Percentiles rank a stretch among this genome's conserved stretches.
Conservation (phyloP, 2,888 invertebrate species). For the Fragum fragum region DNA sequence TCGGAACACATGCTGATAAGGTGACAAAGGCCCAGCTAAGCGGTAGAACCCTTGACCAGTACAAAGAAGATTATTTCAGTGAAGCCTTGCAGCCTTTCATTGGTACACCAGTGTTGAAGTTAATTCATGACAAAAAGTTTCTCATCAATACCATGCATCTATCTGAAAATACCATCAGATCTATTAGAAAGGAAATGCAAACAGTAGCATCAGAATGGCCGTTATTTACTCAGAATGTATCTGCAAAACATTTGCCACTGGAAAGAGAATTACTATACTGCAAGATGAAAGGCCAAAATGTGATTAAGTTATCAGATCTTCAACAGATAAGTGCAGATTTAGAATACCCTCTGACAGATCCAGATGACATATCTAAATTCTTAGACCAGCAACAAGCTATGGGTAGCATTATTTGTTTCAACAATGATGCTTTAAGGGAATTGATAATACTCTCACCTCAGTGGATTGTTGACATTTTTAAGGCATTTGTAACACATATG, state of each 20-base stretch:
- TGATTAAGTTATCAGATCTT: not conserved
- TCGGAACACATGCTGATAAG: slow-evolving; percentile 57
- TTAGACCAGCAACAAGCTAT: slow-evolving; percentile 48
- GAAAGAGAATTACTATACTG: not conserved
- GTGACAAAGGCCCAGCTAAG: not conserved
- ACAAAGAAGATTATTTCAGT: slow-evolving; percentile 49
- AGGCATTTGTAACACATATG: slow-evolving; percentile 43
- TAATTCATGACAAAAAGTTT: slow-evolving; percentile 4
- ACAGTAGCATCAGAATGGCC: not conserved
- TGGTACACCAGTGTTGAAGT: not conserved
- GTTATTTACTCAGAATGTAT: not conserved
- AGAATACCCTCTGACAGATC: not conserved
- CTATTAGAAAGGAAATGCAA: not conserved
- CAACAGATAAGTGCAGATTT: not conserved
- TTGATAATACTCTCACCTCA: slow-evolving; percentile 52
- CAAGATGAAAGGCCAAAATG: not conserved
- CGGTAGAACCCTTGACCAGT: slow-evolving; percentile 26
- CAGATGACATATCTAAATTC: not conserved
- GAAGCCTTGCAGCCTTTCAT: slow-evolving; percentile 44
- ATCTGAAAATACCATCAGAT: not conserved
- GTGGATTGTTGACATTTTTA: slow-evolving; percentile 61
- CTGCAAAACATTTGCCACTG: not conserved
- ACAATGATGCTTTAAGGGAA: slow-evolving; percentile 34
- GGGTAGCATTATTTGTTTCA: slow-evolving; percentile 55
- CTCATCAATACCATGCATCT: not conserved